A percentile compares a stretch with the other conserved stretches of the same genome.
phyloP scores from a whole-genome alignment of 2,113 vertebrate genomes.

The Oenanthe oenanthe region DNA sequence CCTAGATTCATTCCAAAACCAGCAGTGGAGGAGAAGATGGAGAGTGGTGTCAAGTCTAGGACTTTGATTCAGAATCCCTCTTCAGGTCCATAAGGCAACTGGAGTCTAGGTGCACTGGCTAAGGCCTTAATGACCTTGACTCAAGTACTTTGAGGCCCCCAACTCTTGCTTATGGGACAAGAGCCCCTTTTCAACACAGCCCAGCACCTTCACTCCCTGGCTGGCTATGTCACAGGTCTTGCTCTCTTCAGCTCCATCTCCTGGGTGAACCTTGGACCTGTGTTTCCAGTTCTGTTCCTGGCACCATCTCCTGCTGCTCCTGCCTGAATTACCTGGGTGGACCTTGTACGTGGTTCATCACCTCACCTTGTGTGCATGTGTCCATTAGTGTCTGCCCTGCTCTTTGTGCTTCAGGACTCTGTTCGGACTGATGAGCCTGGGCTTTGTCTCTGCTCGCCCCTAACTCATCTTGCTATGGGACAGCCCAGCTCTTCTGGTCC shows the following conservation, averaged over 20 bases:
- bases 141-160: neutral
- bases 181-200: neutral
- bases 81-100: neutral
- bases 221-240: fast-evolving
- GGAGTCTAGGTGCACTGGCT: neutral
- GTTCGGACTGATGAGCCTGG: neutral
- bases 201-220: neutral
- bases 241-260: neutral
- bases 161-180: neutral
- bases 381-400: neutral
- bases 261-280: neutral
- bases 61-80: neutral
- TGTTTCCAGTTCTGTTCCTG: neutral
- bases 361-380: neutral
- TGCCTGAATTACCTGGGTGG: neutral
- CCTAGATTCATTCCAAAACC: neutral
- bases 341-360: neutral
- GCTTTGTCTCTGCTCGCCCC: neutral
- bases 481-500: neutral
- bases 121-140: neutral
- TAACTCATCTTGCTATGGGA: neutral
- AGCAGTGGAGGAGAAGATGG: fast-evolving
- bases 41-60: fast-evolving
- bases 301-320: neutral
- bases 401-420: neutral